Base-by-base conservation (phyloP, 1,140 invertebrate species). In the Triops cancriformis region DNA sequence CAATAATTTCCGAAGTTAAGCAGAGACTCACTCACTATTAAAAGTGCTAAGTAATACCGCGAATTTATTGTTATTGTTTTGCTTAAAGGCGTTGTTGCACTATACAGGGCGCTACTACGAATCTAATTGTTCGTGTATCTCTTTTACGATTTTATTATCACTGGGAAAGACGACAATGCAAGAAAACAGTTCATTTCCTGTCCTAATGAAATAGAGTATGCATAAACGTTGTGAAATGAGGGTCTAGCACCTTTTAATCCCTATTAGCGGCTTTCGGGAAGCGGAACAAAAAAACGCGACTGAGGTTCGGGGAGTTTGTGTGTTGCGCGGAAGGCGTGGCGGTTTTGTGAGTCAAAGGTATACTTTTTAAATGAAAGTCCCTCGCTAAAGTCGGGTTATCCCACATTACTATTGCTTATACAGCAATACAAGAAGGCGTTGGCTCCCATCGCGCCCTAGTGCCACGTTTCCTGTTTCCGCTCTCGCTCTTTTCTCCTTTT, bases 321-420 rank as follows among this genome's bases (percentile, higher is more conserved):
- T 18, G 23, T 5, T 64, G 23, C 51, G 5, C 14, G 18, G 23
- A 18, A 64, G 51, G 51, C 23, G 51, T 64, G 51, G 9, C 51
- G 51, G 18, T 64, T 18, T n/a, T n/a, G 51, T 23, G 18, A 64
- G 23, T n/a, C 4, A 23, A 64, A 64, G 9, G 23, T 6, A n/a
- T 23, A 64, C n/a, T 64, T 37, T 37, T 64, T 64, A 64, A 64
- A 64, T 23, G 51, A 64, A 64, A 64, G 7, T 23, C 51, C 23
- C 51, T 37, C 31, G 31, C 31, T 4, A 64, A 64, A 64, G 51
- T 64, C 51, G 51, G 51, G 51, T 64, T 64, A 64, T 64, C 51
- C 51, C 51, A 64, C 51, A 64, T 64, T 64, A 64, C 51, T 64
- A 64, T 64, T 64, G 51, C 51, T 64, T 64, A 64, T 64, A 64